A percentile compares a stretch with the other conserved stretches of the same genome.
These are phyloP conservation scores for Toxotes chatareus DNA, from an alignment of 2,113 vertebrate species.

Conservation along the genomic window DNA sequence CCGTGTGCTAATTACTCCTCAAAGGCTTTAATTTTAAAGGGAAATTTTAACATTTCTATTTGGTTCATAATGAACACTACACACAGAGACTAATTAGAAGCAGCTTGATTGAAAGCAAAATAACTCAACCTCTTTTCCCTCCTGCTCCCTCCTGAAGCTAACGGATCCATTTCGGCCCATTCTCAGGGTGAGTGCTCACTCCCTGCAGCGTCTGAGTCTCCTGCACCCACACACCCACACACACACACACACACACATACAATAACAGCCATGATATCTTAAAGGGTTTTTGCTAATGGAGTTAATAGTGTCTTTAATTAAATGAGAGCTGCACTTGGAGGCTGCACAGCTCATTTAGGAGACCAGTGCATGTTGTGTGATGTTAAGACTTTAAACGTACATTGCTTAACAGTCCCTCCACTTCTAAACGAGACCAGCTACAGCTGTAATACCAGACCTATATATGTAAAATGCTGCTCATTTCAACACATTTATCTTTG, in stretches of 20 bases:
- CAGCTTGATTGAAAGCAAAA: constrained; percentile 88
- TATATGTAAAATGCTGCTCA: background rate
- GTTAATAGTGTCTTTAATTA: constrained; percentile 58
- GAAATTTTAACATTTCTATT: constrained; percentile 90
- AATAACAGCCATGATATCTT: constrained; percentile 32
- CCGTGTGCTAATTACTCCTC: constrained; percentile 84
- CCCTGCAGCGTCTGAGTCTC: constrained; percentile 34
- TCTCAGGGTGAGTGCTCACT: constrained; percentile 91
- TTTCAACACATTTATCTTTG: background rate
- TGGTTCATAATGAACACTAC: constrained; percentile 86
- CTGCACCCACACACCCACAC: constrained; percentile 18
- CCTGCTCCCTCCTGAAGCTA: constrained; percentile 90
- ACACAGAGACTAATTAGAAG: constrained; percentile 88
- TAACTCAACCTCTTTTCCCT: constrained; percentile 86
- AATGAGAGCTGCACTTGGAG: constrained; percentile 37
- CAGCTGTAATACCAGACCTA: background rate
- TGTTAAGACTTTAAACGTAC: background rate
- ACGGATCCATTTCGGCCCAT: constrained; percentile 98
- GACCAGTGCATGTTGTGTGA: background rate
- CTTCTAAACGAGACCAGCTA: background rate
- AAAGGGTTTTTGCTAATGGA: constrained; percentile 50
- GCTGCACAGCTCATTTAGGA: constrained; percentile 11
- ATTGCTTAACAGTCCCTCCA: background rate
- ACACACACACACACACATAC: constrained; percentile 67
- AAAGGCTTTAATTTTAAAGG: constrained; percentile 89